Percentiles rank a stretch among this genome's conserved stretches.
Conservation (phyloP, 2,113 vertebrate genomes). For the zebrafish (Danio rerio) region GRCz12tu NC_133194.1:38018501-38019000, state of each 20-base stretch:
- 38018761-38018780: neutral
- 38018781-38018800: neutral
- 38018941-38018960: slow-evolving; percentile 1
- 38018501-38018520: too few species aligned
- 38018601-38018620: slow-evolving; percentile 28
- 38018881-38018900: slow-evolving; percentile 28
- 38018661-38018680: slow-evolving; percentile 28
- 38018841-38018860: slow-evolving; percentile 13
- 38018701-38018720: slow-evolving; percentile 38
- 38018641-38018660: neutral
- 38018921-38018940: slow-evolving; percentile 23
- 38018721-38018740: slow-evolving; percentile 18
- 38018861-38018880: slow-evolving; percentile 24
- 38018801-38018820: slow-evolving; percentile 23
- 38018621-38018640: slow-evolving; percentile 21
- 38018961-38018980: neutral
- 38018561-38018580: neutral
- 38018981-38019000: neutral
- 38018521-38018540: too few species aligned
- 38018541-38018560: too few species aligned
- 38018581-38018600: neutral
- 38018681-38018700: slow-evolving; percentile 23
- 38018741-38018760: slow-evolving; percentile 17
- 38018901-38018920: slow-evolving; percentile 41
- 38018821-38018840: slow-evolving; percentile 25